Base-by-base conservation (phyloP, 2,797 vertebrate genomes). In the Cyprinodon diabolis region DNA sequence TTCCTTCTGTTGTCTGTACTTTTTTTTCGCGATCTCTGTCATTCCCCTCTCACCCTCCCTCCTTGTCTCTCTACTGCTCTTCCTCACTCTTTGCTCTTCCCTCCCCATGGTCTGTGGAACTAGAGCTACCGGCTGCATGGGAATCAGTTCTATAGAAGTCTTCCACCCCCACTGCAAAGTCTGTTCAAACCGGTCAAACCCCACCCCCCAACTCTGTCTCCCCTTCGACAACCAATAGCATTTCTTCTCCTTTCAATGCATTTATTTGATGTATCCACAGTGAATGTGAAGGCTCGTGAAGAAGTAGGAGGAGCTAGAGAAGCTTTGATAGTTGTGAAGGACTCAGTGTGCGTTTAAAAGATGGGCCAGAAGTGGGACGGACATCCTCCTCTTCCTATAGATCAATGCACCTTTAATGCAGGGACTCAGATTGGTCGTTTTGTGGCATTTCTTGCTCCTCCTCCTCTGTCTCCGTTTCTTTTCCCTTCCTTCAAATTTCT, bases 201-300 rank as follows among this genome's bases (percentile, higher is more conserved):
- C 81, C 66, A 68, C 49, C 74, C 73, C 84, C 66, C 51, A 71
- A 71, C 54, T 25, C 56, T 60, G 43, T 37, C 15, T 5, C 10
- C 62, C 52, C 49, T 58, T n/a, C 66, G 52, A 65, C 67, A 75
- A 56, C 72, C 68, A 45, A 66, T 77, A 76, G 85, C 81, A 84
- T 90, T 90, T 90, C 90, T 90, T 84, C 81, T 82, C 84, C 84
- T 87, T 89, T 92, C 90, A 90, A 80, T 91, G 90, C 82, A 13
- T 92, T 91, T 94, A 89, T 95, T 95, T 94, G 94, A 94, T 94
- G 92, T 94, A 87, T 91, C 90, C 82, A 75, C 90, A 84, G 89
- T 89, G 90, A 89, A 84, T 90, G 82, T 90, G 83, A 86, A 87
- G 75, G 83, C 71, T 86, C 65, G 10, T 67, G 84, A 86, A 85